These are phyloP conservation scores for Acestrorhynchus altus DNA, from an alignment of 2,797 vertebrate species.

Conservation along the genomic window DNA sequence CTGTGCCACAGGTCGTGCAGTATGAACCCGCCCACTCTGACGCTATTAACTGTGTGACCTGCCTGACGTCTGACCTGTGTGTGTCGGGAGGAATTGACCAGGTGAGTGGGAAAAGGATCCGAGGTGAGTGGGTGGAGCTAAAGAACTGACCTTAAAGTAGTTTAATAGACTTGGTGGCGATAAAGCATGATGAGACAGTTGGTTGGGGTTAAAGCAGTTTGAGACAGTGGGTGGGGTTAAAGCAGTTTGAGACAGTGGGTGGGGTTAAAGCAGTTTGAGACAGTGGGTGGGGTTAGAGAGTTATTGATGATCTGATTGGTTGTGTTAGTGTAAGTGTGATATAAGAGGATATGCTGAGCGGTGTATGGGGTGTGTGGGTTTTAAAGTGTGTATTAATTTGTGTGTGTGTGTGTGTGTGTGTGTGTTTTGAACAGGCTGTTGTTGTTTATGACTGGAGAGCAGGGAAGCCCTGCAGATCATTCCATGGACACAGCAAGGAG, in stretches of 20 bases:
- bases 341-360: background rate
- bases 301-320: too few species aligned
- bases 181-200: too few species aligned
- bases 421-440: constrained; percentile 77
- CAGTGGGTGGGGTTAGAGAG: too few species aligned
- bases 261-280: too few species aligned
- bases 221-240: too few species aligned
- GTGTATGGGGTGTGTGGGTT: background rate
- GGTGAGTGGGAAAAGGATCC: constrained; percentile 65
- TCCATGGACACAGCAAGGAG: constrained; percentile 88
- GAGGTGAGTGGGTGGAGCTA: background rate
- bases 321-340: background rate
- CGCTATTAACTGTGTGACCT: constrained; percentile 83
- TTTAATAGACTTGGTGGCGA: too few species aligned
- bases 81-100: constrained; percentile 93
- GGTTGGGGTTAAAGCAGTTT: too few species aligned
- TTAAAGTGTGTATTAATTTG: background rate
- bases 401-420: constrained; percentile 21
- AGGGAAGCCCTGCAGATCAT: constrained; percentile 82
- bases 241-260: too few species aligned
- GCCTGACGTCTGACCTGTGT: constrained; percentile 85
- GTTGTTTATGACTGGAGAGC: constrained; percentile 91
- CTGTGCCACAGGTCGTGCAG: constrained; percentile 68
- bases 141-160: too few species aligned
- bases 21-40: constrained; percentile 82